Conservation (phyloP, 2,888 invertebrate species). For the Rotaria macrura region DNA sequence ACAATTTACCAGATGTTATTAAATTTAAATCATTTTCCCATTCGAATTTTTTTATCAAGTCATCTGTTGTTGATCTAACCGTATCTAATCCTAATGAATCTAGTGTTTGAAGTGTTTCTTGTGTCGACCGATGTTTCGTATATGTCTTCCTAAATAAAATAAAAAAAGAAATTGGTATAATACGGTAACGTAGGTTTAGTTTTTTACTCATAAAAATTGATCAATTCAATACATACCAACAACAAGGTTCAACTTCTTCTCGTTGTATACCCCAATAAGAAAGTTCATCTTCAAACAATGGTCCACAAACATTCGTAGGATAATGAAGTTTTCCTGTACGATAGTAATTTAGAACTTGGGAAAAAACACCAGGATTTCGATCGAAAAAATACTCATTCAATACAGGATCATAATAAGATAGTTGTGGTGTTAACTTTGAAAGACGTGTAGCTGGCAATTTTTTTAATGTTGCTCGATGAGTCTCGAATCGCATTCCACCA, state of each 20-base stretch:
- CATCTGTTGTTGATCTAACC: conserved; percentile 11
- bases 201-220: too few relatives aligned
- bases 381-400: conserved; percentile 97
- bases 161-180: too few relatives aligned
- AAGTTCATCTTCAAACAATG: conserved; percentile 86
- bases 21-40: conserved; percentile 22
- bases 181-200: too few relatives aligned
- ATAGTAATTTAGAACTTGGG: conserved; percentile 77
- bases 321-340: conserved; percentile 90
- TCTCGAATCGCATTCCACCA: conserved; percentile 76
- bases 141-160: conserved; percentile 19
- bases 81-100: conserved; percentile 30
- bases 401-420: conserved; percentile 91
- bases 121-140: conserved; percentile 31
- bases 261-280: conserved; percentile 96
- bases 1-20: not conserved
- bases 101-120: conserved; percentile 31
- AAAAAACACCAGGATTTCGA: conserved; percentile 80
- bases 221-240: too few relatives aligned
- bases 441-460: conserved; percentile 84
- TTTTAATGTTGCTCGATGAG: conserved; percentile 60
- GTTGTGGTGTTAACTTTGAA: conserved; percentile 70
- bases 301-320: conserved; percentile 90
- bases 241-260: conserved; percentile 59
- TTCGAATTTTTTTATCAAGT: conserved; percentile 31